Evolutionary conservation across 2,113 vertebrate genomes (phyloP).

Genomic region (Lipotes vexillifer): DNA sequence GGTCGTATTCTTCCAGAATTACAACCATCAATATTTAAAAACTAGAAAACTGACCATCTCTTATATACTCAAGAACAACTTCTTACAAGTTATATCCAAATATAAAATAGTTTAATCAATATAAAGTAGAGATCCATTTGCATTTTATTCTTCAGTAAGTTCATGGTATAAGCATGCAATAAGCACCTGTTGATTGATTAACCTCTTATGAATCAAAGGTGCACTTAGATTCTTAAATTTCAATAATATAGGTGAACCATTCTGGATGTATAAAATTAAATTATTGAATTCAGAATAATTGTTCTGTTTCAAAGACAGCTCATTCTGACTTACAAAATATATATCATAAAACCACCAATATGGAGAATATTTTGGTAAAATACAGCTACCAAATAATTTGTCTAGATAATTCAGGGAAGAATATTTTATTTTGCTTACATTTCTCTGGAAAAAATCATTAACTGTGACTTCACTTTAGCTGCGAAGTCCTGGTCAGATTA

Average conservation of each 20-base stretch:
- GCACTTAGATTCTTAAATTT: background rate
- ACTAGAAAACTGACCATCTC: background rate
- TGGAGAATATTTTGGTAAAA: background rate
- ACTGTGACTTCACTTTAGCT: background rate
- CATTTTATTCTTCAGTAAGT: background rate
- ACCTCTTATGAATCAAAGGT: background rate
- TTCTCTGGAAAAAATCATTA: background rate
- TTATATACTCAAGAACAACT: background rate
- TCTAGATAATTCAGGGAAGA: background rate
- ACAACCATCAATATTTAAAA: background rate
- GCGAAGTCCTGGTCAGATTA: background rate
- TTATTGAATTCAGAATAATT: background rate
- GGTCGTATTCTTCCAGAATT: background rate
- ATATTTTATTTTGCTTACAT: background rate
- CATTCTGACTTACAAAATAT: background rate
- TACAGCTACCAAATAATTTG: background rate
- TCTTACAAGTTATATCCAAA: background rate
- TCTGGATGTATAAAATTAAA: background rate
- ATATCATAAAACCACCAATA: background rate
- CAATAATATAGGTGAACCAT: background rate
- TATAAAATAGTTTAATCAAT: background rate
- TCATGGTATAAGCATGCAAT: background rate
- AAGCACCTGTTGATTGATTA: background rate
- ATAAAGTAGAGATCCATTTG: background rate
- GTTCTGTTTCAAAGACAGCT: background rate